Evolutionary conservation across 2,797 vertebrate genomes (phyloP), one percentile per base, ranked within the genome.

Genomic region (Esox lucius): DNA sequence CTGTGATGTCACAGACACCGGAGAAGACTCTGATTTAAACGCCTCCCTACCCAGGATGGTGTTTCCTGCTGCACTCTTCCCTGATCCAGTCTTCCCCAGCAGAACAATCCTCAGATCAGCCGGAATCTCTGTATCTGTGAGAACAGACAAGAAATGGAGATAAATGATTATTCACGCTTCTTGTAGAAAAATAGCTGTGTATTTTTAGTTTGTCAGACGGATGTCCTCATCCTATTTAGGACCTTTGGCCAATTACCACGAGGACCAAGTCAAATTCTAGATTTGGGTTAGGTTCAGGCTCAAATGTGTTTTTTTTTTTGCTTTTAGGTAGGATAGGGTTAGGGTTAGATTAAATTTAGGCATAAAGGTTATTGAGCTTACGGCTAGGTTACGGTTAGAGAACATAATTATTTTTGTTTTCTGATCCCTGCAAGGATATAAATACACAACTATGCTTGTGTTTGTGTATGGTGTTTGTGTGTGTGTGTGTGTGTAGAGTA

Each of bases 91-190:
- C 48, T 70, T 70, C 6, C 68, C 68, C 0, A 70, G 1, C 17
- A 70, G 1, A 70, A 70, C 17, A 1, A 84, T 78, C 73, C 77
- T 78, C 42, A 81, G 71, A 1, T 74, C 76, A 3, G 77, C 49
- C 4, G 56, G 75, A 0, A 8, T 9, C 9, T 12, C 56, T 26
- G 56, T 1, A 61, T 72, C 51, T 35, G 39, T 68, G 66, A 28
- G 3, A 68, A 42, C 9, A 68, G 35, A 31, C 9, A 68, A 42
- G 35, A 24, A 5, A 8, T 22, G 31, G 0, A 68, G 35, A 46
- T 68, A 19, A 68, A 4, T 6, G 4, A 39, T 39, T 1, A 5
- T 5, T 39, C 35, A 5, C 39, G 22, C 15, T 6, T 13, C 35
- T 42, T 67, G 5, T 17, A 1, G 64, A 33, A 33, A 39, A 67